These are phyloP conservation scores for Drosophila pseudoobscura DNA, from an alignment of 1,140 invertebrate genomes.

Conservation along the genomic window DNA sequence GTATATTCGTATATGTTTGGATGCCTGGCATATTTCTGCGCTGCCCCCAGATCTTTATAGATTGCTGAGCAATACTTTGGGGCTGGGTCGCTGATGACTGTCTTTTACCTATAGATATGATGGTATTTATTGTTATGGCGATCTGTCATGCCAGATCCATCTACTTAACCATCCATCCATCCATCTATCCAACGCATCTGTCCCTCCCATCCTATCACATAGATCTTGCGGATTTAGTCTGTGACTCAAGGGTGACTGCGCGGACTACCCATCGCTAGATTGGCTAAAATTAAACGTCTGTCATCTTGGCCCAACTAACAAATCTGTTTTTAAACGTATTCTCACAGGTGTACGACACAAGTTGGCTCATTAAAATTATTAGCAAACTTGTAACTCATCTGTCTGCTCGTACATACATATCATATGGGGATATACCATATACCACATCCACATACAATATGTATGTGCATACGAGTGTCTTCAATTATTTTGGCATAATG, in stretches of 20 bases:
- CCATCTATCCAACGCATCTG: conserved; percentile 14
- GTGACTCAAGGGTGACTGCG: conserved; percentile 34
- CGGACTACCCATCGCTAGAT: not conserved
- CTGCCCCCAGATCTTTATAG: conserved; percentile 45
- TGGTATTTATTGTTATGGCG: conserved; percentile 55
- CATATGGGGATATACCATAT: conserved; percentile 6
- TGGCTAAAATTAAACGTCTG: conserved; percentile 69
- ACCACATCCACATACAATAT: conserved; percentile 13
- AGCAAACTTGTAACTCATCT: conserved; percentile 50
- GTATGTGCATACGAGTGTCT: not conserved
- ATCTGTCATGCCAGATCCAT: conserved; percentile 16
- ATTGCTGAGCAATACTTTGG: conserved; percentile 31
- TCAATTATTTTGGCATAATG: conserved; percentile 40
- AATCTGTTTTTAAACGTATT: conserved; percentile 80
- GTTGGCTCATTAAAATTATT: conserved; percentile 80
- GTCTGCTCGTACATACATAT: not conserved
- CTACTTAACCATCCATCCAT: conserved; percentile 40
- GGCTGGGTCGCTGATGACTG: too few relatives aligned
- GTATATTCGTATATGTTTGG: conserved; percentile 23
- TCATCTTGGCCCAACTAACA: conserved; percentile 55
- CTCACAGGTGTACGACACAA: conserved; percentile 73
- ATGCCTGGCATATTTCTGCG: conserved; percentile 17
- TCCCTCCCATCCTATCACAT: not conserved
- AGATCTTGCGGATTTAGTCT: not conserved
- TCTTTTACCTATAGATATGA: conserved; percentile 20